Conservation (phyloP, 2,113 vertebrate species). For the Boulengeromyrus knoepffleri region DNA sequence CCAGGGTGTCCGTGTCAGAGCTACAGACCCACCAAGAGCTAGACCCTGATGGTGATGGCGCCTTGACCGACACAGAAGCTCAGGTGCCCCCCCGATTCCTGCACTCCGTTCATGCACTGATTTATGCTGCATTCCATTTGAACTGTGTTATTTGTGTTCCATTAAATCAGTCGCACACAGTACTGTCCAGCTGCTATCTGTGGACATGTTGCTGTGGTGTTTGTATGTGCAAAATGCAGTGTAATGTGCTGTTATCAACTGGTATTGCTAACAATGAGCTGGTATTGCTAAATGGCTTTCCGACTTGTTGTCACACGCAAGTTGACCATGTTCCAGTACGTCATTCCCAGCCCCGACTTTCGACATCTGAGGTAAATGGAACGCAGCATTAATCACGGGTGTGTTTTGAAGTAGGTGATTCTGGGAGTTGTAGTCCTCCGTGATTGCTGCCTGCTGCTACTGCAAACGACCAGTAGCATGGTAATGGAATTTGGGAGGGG, state of each 20-base stretch:
- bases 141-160: neutral
- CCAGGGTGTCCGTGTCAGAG: conserved; percentile 67
- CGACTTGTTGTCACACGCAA: neutral
- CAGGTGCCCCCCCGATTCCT: conserved; percentile 54
- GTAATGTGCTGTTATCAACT: neutral
- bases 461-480: neutral
- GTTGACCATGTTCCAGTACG: neutral
- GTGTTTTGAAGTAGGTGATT: neutral
- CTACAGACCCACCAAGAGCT: conserved; percentile 73
- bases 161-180: neutral
- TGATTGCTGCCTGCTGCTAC: neutral
- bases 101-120: neutral
- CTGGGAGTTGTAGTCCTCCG: conserved; percentile 11
- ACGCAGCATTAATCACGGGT: neutral
- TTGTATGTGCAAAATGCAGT: neutral
- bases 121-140: neutral
- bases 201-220: neutral
- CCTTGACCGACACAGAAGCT: conserved; percentile 67
- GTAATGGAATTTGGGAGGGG: neutral
- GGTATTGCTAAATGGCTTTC: neutral
- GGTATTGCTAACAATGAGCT: neutral
- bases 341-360: neutral
- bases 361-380: neutral
- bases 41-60: conserved; percentile 69
- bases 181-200: neutral